Evolutionary conservation across 1,140 invertebrate species (phyloP), one percentile per base, ranked within the genome.

Genomic region (Hermatobates lingyangjiaoensis): DNA sequence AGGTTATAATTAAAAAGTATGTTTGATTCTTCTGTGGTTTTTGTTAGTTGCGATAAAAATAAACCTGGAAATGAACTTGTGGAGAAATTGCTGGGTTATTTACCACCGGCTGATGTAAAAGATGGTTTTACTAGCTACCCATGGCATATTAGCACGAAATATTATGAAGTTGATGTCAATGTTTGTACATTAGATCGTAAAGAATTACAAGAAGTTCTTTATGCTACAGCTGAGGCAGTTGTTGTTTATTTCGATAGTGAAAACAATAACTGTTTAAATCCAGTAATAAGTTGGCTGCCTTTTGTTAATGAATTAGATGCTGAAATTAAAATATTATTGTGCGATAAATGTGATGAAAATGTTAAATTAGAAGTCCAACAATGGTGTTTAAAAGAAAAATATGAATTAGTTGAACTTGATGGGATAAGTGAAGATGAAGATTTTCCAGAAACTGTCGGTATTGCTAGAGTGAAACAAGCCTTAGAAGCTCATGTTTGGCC

Each of bases 401-500:
- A 79, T 73, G 83, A 87, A 63, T 64, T 86, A 44, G 73, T 87
- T 18, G 82, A 86, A 63, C 59, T 87, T 20, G 69, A 79, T 58
- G 72, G 74, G 26, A 61, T 63, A 26, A 64, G 67, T 49, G 65
- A 68, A 56, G 69, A 68, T 59, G 68, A 74, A 42, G 68, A 74
- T 62, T 78, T 80, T 60, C 60, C 63, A 28, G 77, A 80, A 60
- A 78, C 75, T 57, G 71, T 72, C 58, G 82, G 83, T 23, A 73
- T 81, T 15, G 72, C 76, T 14, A 71, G 83, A 65, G 71, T 87
- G n/a, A 68, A 78, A 21, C 80, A 85, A 69, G 80, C 79, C 55
- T 64, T 87, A 25, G 73, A 84, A 64, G 77, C 82, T 53, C 79
- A 86, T 63, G 72, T 73, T 34, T 87, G 84, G 84, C 73, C 82